Percentiles rank a stretch among this genome's conserved stretches.
These are phyloP conservation scores for Agelastica alni DNA, from an alignment of 2,888 invertebrate genomes.

Conservation along the genomic window DNA sequence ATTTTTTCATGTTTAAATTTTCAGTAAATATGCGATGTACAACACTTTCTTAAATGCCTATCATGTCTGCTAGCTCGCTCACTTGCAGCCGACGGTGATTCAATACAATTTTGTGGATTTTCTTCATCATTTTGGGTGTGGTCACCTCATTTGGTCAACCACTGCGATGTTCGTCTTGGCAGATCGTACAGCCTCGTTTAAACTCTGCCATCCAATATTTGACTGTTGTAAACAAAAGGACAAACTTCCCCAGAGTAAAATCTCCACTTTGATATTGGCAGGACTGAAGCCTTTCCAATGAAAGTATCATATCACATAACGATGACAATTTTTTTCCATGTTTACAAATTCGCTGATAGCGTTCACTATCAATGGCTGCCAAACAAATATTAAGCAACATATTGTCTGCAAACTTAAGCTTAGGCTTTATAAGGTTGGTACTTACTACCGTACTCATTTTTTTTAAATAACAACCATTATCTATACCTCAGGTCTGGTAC, in stretches of 20 bases:
- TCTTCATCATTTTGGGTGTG: slow-evolving; percentile 34
- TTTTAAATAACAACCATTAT: too few relatives aligned
- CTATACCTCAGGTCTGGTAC: too few relatives aligned
- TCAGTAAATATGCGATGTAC: slow-evolving; percentile 15
- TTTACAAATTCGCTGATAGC: too few relatives aligned
- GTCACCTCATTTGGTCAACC: slow-evolving; percentile 35
- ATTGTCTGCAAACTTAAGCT: too few relatives aligned
- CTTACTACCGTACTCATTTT: too few relatives aligned
- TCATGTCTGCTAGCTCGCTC: slow-evolving; percentile 34
- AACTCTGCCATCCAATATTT: not conserved
- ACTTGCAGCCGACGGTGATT: slow-evolving; percentile 33
- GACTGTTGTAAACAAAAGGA: not conserved
- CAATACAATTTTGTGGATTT: slow-evolving; percentile 36
- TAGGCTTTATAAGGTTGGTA: too few relatives aligned
- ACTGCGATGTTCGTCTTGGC: slow-evolving; percentile 31
- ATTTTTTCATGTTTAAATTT: slow-evolving; percentile 38
- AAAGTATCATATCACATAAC: too few relatives aligned
- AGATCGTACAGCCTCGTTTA: slow-evolving; percentile 24
- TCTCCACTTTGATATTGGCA: too few relatives aligned
- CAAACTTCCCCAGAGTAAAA: not conserved
- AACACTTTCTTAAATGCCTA: slow-evolving; percentile 34
- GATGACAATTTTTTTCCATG: too few relatives aligned
- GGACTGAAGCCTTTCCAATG: too few relatives aligned
- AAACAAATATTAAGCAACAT: too few relatives aligned
- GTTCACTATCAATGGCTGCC: too few relatives aligned